Evolutionary conservation across 1,140 invertebrate genomes (phyloP).

Genomic region (Araneus ventricosus): DNA sequence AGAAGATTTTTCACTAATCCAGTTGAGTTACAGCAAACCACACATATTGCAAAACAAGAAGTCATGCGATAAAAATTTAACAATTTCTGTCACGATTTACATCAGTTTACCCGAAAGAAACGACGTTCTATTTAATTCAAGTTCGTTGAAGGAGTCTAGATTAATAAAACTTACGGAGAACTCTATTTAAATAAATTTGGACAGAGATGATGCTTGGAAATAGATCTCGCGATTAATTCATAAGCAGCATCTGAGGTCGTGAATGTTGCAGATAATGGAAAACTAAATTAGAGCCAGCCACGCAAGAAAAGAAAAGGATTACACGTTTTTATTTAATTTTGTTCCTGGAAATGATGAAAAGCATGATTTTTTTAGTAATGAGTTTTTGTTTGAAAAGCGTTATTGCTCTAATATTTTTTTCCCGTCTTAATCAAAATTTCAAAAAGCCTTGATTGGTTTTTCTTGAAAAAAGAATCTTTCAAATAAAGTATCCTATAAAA

Average conservation of each 20-base stretch:
- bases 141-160: not conserved
- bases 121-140: too few relatives aligned
- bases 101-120: too few relatives aligned
- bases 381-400: not conserved
- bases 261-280: slow-evolving; percentile 15
- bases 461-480: not conserved
- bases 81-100: too few relatives aligned
- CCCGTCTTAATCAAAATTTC: not conserved
- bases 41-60: too few relatives aligned
- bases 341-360: not conserved
- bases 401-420: not conserved
- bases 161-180: not conserved
- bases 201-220: not conserved
- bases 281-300: not conserved
- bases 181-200: not conserved
- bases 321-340: not conserved
- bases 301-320: not conserved
- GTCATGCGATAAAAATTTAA: too few relatives aligned
- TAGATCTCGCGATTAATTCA: not conserved
- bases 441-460: slow-evolving; percentile 10
- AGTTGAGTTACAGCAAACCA: too few relatives aligned
- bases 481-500: slow-evolving; percentile 1
- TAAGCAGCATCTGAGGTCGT: not conserved
- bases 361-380: not conserved
- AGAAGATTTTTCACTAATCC: too few relatives aligned